These are phyloP conservation scores for Eupsittula cactorum DNA, from an alignment of 2,113 vertebrate genomes.

Conservation along the genomic window DNA sequence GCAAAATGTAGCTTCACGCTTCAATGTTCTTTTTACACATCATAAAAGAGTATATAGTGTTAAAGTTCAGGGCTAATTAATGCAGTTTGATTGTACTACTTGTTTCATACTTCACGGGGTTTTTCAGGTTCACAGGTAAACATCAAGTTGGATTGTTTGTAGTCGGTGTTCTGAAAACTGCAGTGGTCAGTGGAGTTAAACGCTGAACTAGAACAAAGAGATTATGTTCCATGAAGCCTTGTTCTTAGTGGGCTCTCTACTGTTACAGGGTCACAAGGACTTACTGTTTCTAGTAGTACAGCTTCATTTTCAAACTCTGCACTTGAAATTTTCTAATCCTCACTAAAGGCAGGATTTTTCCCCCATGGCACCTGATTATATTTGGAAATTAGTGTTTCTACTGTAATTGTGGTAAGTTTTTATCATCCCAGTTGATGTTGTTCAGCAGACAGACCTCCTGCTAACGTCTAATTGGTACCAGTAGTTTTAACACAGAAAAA, in stretches of 20 bases:
- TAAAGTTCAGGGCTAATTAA: not conserved
- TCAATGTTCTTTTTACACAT: not conserved
- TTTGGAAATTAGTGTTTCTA: not conserved
- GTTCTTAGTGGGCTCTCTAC: not conserved
- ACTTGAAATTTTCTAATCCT: not conserved
- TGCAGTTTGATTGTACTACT: not conserved
- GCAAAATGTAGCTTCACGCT: not conserved
- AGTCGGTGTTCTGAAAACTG: not conserved
- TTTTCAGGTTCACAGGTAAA: conserved; percentile 10
- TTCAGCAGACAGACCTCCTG: not conserved
- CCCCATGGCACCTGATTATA: not conserved
- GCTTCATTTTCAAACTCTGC: not conserved
- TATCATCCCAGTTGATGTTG: not conserved
- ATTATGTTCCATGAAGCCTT: not conserved
- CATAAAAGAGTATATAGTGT: accelerated
- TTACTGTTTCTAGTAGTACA: not conserved
- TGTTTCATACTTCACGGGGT: not conserved
- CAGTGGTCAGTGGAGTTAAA: not conserved
- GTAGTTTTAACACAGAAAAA: not conserved
- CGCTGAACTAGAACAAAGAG: not conserved
- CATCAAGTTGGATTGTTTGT: not conserved
- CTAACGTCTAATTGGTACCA: not conserved
- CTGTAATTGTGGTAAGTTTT: not conserved
- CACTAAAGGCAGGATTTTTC: not conserved
- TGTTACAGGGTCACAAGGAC: accelerated